These are phyloP conservation scores for Phylloscopus whistleri DNA, from an alignment of 2,113 vertebrate genomes.

Conservation along the genomic window DNA sequence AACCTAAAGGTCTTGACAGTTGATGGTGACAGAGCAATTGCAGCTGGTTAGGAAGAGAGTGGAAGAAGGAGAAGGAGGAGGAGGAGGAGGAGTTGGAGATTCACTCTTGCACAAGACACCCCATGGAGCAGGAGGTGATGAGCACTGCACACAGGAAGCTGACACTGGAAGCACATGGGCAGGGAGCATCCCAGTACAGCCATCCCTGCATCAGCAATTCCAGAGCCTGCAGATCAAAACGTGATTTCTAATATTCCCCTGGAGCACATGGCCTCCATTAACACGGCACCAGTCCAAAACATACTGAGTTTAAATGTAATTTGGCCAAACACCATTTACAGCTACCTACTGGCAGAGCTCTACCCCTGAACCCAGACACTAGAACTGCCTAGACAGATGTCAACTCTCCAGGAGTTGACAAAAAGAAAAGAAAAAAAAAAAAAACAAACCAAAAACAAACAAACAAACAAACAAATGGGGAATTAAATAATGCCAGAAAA, in stretches of 20 bases:
- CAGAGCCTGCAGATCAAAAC: not conserved
- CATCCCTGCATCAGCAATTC: not conserved
- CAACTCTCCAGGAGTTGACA: not conserved
- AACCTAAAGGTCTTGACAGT: not conserved
- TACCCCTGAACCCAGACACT: not conserved
- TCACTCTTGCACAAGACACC: not conserved
- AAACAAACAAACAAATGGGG: no score
- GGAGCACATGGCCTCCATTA: not conserved
- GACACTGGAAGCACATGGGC: not conserved
- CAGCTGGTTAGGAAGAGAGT: not conserved
- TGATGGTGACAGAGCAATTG: not conserved
- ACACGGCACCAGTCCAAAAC: not conserved
- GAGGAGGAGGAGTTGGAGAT: not conserved
- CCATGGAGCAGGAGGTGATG: not conserved
- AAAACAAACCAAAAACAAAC: no score
- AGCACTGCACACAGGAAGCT: not conserved
- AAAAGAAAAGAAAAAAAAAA: not conserved
- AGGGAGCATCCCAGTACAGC: not conserved
- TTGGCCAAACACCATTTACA: not conserved
- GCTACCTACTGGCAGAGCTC: not conserved
- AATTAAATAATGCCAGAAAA: not conserved
- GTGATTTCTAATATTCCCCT: not conserved
- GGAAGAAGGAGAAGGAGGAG: not conserved
- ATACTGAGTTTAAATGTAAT: not conserved
- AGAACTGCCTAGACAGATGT: not conserved